These are phyloP conservation scores for Drosophila varians DNA, from an alignment of 1,140 invertebrate genomes.

Conservation along the genomic window DNA sequence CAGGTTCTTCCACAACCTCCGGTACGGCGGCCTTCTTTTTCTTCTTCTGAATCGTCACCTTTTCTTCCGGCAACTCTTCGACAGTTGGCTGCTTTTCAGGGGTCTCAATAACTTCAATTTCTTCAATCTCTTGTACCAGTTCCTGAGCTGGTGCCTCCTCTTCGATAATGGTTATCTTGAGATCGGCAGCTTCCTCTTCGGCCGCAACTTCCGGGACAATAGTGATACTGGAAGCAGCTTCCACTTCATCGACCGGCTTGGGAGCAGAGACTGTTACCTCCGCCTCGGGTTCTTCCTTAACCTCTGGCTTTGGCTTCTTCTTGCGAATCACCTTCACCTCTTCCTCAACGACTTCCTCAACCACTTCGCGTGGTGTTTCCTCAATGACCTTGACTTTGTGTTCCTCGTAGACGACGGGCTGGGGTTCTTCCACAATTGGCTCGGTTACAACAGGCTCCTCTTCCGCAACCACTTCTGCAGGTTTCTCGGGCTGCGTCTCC, in stretches of 20 bases:
- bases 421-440: slow-evolving; percentile 51
- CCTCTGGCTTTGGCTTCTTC: slow-evolving; percentile 64
- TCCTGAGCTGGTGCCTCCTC: slow-evolving; percentile 57
- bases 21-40: slow-evolving; percentile 56
- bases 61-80: slow-evolving; percentile 66
- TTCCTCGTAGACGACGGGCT: slow-evolving; percentile 52
- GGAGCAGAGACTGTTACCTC: slow-evolving; percentile 49
- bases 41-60: slow-evolving; percentile 64
- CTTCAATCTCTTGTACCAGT: slow-evolving; percentile 67
- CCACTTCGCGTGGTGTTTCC: slow-evolving; percentile 60
- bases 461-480: slow-evolving; percentile 3
- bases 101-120: slow-evolving; percentile 53
- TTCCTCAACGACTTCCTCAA: slow-evolving; percentile 67
- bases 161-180: slow-evolving; percentile 68
- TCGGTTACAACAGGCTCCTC: slow-evolving; percentile 23
- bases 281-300: slow-evolving; percentile 64
- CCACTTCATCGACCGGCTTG: slow-evolving; percentile 62
- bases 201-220: slow-evolving; percentile 70
- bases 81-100: slow-evolving; percentile 52
- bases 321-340: slow-evolving; percentile 64
- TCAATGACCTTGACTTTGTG: slow-evolving; percentile 69
- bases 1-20: slow-evolving; percentile 69
- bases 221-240: slow-evolving; percentile 51
- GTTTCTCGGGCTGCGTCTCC: slow-evolving; percentile 54
- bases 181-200: slow-evolving; percentile 72